phyloP scores from a whole-genome alignment of 2,113 vertebrate species.

The Rostratula benghalensis region DNA sequence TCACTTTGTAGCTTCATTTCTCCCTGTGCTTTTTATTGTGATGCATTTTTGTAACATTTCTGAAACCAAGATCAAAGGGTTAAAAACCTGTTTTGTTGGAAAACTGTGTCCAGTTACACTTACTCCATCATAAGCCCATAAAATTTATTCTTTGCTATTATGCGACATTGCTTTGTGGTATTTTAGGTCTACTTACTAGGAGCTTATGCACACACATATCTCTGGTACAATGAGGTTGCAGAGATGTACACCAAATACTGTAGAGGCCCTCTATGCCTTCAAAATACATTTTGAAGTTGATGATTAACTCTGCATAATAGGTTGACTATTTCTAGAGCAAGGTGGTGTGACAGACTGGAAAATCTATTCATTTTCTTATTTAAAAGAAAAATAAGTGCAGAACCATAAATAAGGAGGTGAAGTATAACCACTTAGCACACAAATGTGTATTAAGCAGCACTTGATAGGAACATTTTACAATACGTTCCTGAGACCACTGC shows the following conservation, averaged over 20 bases:
- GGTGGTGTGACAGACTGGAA: background rate
- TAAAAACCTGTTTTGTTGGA: background rate
- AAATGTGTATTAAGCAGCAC: background rate
- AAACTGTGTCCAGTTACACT: background rate
- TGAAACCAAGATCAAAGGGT: background rate
- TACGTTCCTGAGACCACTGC: background rate
- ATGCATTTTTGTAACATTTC: background rate
- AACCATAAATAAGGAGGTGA: slow-evolving; percentile 1
- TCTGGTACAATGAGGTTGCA: background rate
- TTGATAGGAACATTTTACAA: background rate
- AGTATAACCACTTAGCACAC: background rate
- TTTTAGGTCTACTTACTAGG: background rate
- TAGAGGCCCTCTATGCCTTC: background rate
- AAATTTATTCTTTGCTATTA: background rate
- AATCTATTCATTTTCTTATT: slow-evolving; percentile 17
- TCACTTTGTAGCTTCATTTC: background rate
- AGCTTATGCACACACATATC: background rate
- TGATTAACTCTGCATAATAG: background rate
- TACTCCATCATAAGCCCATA: background rate
- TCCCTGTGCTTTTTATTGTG: background rate
- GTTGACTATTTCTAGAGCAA: background rate
- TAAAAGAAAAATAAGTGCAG: slow-evolving; percentile 25
- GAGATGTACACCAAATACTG: background rate
- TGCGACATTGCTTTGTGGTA: background rate
- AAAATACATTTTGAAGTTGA: background rate